Conservation (phyloP, 2,113 vertebrate genomes). For the Psettodes erumei region DNA sequence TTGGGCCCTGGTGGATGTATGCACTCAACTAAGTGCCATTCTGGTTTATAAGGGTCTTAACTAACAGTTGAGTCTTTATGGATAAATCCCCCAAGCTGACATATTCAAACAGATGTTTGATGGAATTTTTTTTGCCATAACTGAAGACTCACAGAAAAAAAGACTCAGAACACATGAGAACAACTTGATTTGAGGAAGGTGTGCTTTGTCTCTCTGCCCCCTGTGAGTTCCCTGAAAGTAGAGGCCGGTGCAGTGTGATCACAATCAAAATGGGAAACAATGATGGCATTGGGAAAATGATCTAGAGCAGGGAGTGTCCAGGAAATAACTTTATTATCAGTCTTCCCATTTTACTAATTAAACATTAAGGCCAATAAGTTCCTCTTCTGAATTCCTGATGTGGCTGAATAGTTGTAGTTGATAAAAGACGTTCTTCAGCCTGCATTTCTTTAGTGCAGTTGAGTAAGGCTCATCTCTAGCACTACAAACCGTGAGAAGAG, state of each 20-base stretch:
- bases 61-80: too few species aligned
- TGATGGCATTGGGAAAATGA: background rate
- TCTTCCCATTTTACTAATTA: too few species aligned
- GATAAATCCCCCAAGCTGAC: too few species aligned
- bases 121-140: too few species aligned
- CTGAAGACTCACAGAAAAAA: too few species aligned
- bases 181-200: background rate
- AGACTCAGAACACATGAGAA: too few species aligned
- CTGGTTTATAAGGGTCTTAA: background rate
- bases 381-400: background rate
- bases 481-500: background rate
- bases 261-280: background rate
- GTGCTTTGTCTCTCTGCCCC: background rate
- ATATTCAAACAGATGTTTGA: too few species aligned
- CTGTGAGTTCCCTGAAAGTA: background rate
- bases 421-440: background rate
- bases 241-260: background rate
- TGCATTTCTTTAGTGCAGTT: background rate
- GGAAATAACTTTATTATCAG: background rate
- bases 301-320: too few species aligned
- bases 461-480: background rate
- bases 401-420: background rate
- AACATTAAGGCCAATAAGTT: too few species aligned
- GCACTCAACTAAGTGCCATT: too few species aligned
- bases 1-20: too few species aligned